Percentiles rank a stretch among this genome's conserved stretches.
These are phyloP conservation scores for Pristionchus mayeri DNA, from an alignment of 2,888 invertebrate genomes.

Conservation along the genomic window DNA sequence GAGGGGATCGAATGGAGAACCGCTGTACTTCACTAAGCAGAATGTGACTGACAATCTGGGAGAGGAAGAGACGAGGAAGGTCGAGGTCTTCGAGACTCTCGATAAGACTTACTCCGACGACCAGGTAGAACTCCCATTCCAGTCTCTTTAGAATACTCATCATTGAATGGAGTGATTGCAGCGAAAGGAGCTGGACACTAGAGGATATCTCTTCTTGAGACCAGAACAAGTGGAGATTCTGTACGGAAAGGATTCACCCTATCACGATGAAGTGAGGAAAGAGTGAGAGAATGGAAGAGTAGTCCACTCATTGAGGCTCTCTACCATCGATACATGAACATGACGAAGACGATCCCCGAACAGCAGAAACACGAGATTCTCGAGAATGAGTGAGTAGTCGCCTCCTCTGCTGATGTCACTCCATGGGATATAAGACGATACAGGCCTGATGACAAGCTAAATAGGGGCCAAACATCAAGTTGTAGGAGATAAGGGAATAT, in stretches of 20 bases:
- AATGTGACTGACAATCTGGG: slow-evolving; percentile 61
- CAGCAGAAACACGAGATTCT: slow-evolving; percentile 61
- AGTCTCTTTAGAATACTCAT: neutral
- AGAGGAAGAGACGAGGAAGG: slow-evolving; percentile 63
- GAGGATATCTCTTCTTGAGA: slow-evolving; percentile 68
- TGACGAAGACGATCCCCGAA: slow-evolving; percentile 56
- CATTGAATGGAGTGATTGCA: slow-evolving; percentile 35
- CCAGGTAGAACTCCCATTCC: slow-evolving; percentile 57
- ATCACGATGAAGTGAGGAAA: slow-evolving; percentile 53
- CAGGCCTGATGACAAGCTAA: too few species aligned
- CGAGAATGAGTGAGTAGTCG: slow-evolving; percentile 63
- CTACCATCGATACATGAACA: slow-evolving; percentile 54
- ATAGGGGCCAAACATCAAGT: too few species aligned
- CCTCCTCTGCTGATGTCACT: too few species aligned
- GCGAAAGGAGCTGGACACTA: slow-evolving; percentile 65
- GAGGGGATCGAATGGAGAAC: slow-evolving; percentile 57
- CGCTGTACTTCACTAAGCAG: slow-evolving; percentile 67
- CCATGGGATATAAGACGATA: too few species aligned
- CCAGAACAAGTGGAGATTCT: slow-evolving; percentile 67
- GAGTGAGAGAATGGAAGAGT: neutral
- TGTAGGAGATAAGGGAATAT: too few species aligned
- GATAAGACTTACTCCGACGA: slow-evolving; percentile 67
- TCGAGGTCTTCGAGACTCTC: slow-evolving; percentile 70
- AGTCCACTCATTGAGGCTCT: neutral
- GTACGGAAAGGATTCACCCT: slow-evolving; percentile 71